Conservation (phyloP, 1,140 invertebrate species). For the Psix sp. region DNA sequence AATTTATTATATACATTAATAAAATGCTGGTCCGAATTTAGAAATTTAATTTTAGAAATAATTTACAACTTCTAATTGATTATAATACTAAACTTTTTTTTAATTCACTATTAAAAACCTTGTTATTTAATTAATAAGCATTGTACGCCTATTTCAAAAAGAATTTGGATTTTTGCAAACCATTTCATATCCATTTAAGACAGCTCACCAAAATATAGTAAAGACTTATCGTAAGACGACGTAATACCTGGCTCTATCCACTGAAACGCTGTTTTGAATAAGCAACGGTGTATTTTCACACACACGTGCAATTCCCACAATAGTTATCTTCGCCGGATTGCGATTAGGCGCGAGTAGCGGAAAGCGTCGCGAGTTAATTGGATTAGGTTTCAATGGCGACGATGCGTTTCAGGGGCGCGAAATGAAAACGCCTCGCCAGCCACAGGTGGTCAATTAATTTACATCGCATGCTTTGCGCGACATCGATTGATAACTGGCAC, state of each 20-base stretch:
- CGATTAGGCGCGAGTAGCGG: conserved; percentile 47
- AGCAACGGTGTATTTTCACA: conserved; percentile 23
- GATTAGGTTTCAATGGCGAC: conserved; percentile 58
- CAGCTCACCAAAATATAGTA: no score
- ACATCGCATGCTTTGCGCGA: conserved; percentile 52
- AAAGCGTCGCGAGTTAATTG: conserved; percentile 57
- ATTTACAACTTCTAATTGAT: no score
- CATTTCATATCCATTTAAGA: background rate
- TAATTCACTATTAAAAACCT: no score
- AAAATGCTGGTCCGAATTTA: no score
- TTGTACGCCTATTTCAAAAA: no score
- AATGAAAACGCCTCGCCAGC: conserved; percentile 41
- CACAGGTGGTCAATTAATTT: conserved; percentile 62
- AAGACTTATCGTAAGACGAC: conserved; percentile 18
- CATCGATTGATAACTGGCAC: conserved; percentile 57
- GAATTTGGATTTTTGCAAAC: no score
- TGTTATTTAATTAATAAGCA: no score
- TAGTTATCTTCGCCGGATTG: conserved; percentile 40
- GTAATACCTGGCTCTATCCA: conserved; percentile 20
- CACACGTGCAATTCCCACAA: conserved; percentile 44
- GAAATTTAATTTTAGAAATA: no score
- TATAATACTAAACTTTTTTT: no score
- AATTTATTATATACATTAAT: no score
- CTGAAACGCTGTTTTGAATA: conserved; percentile 49
- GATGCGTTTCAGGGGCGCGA: conserved; percentile 27